Conservation (phyloP, 1,140 invertebrate species). For the Megalonaias nervosa region DNA sequence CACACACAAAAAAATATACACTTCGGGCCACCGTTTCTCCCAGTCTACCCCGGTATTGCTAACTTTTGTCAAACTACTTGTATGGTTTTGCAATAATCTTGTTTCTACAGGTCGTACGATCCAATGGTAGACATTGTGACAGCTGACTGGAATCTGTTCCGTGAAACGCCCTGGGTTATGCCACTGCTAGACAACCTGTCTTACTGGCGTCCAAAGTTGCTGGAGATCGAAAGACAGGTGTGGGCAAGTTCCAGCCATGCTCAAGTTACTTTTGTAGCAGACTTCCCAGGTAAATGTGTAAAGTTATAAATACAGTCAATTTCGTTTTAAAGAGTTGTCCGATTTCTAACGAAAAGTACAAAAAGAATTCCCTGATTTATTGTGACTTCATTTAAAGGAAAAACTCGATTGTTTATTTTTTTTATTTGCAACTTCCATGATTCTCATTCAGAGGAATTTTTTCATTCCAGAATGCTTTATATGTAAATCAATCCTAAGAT, state of each 20-base stretch:
- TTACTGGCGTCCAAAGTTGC: conserved; percentile 76
- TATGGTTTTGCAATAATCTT: not conserved
- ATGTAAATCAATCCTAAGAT: no score
- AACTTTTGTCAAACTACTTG: not conserved
- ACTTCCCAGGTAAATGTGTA: conserved; percentile 82
- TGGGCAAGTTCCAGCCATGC: conserved; percentile 64
- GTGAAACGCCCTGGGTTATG: conserved; percentile 81
- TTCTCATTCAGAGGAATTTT: no score
- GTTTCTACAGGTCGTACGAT: conserved; percentile 79
- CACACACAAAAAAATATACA: no score
- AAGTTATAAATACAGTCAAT: no score
- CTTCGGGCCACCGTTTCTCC: no score
- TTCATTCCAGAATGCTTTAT: no score
- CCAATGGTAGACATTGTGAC: conserved; percentile 82
- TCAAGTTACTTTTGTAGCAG: conserved; percentile 89
- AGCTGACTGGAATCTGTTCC: conserved; percentile 86
- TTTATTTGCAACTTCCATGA: no score
- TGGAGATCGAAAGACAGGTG: conserved; percentile 79
- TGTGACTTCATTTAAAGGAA: no score
- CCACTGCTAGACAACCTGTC: conserved; percentile 83
- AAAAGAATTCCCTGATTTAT: no score
- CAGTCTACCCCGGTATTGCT: not conserved
- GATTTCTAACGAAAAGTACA: no score
- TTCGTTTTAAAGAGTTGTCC: no score
- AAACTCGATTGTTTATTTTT: no score